Conservation (phyloP, 1,140 invertebrate species). For the Drosophila miranda region DNA sequence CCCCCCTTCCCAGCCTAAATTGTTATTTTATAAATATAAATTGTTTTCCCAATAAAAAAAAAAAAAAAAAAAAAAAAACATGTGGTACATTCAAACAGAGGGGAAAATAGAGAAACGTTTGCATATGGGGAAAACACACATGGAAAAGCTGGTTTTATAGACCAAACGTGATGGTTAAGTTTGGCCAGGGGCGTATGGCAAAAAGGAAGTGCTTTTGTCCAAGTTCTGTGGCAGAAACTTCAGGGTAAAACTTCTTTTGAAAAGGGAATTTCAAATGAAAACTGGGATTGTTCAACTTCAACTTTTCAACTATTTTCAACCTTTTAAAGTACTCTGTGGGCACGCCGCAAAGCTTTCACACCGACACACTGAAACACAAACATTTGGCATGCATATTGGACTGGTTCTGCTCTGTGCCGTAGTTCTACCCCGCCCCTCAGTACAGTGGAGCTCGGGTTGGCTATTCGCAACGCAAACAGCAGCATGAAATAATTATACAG, state of each 20-base stretch:
- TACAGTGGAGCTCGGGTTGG: constrained; percentile 25
- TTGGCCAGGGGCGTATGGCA: constrained; percentile 28
- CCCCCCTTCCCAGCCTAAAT: too few relatives aligned
- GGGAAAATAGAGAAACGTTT: neutral
- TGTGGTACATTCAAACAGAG: constrained; percentile 18
- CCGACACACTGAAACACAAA: constrained; percentile 6
- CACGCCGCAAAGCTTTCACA: constrained; percentile 24
- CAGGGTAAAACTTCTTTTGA: constrained; percentile 15
- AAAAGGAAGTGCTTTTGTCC: constrained; percentile 1
- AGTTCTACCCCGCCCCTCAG: neutral
- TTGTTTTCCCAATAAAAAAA: too few relatives aligned
- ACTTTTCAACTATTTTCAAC: constrained; percentile 9
- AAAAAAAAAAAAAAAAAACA: too few relatives aligned
- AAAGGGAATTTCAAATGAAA: constrained; percentile 23
- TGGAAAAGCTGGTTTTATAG: constrained; percentile 45
- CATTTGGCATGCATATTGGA: constrained; percentile 27
- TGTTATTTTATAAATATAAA: too few relatives aligned
- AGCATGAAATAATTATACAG: constrained; percentile 75
- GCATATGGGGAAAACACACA: constrained; percentile 8
- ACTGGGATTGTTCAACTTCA: constrained; percentile 9
- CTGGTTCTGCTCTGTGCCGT: constrained; percentile 1
- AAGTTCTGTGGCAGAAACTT: constrained; percentile 24
- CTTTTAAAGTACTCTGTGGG: constrained; percentile 9
- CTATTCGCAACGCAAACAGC: constrained; percentile 75
- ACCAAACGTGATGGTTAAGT: constrained; percentile 52